Evolutionary conservation across 2,797 vertebrate genomes (phyloP), one percentile per base, ranked within the genome.

Genomic region (Bradypus variegatus): DNA sequence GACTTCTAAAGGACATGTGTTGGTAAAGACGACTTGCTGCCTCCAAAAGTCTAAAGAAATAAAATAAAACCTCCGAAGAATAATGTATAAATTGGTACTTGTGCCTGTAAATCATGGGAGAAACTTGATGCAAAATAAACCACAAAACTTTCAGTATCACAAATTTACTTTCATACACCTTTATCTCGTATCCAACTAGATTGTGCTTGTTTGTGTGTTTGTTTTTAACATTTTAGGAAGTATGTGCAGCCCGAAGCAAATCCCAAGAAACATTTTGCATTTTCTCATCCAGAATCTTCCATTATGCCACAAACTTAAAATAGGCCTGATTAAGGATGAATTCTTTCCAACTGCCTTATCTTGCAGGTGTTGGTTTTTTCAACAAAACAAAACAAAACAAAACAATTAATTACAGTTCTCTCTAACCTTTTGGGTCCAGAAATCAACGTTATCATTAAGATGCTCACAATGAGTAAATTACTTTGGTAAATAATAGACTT

Each of bases 341-440:
- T 96, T 96, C 90, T 96, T 96, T 89, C 89, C 64, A 93, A 96
- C 91, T 89, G 92, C 88, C 90, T 93, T 79, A 93, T 93, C 93
- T 93, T 94, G 94, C 87, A 95, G 95, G 94, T 96, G 92, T 94
- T 60, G 18, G 75, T 62, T 92, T 92, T 92, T 92, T 50, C 10
- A 50, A 50, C 41, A 45, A 45, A 45, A 45, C 41, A 50, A 50
- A 50, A 50, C 36, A 67, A 86, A 94, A 95, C 18, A 95, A 94
- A 92, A 86, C 91, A 88, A 94, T 96, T 73, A 38, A 93, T 94
- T 94, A 86, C 38, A 90, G 95, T 95, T 97, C 95, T 88, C 87
- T 86, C 93, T 94, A 95, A 96, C 87, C 96, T 95, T 94, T 83
- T 64, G 94, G 95, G 94, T 94, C 95, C 91, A 96, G 93, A 85